Conservation (phyloP, 1,140 invertebrate genomes). For the Littorina saxatilis region DNA sequence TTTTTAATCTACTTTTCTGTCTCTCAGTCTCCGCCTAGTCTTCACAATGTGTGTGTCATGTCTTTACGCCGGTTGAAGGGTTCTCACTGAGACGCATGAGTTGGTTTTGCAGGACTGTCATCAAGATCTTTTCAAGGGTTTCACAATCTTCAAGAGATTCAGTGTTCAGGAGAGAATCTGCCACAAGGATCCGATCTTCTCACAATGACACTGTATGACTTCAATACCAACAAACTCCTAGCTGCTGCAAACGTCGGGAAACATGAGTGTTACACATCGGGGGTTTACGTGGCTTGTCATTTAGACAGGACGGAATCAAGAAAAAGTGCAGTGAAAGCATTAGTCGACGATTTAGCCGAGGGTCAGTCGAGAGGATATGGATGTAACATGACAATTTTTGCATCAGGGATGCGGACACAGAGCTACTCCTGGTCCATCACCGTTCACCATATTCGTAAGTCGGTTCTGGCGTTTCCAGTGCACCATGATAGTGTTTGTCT, state of each 20-base stretch:
- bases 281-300: background rate
- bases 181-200: background rate
- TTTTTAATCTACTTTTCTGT: too few relatives aligned
- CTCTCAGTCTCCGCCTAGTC: too few relatives aligned
- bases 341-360: background rate
- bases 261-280: background rate
- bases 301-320: background rate
- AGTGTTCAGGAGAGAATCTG: background rate
- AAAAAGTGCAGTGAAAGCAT: background rate
- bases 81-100: too few relatives aligned
- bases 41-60: too few relatives aligned
- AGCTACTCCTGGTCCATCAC: background rate
- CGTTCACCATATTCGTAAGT: conserved; percentile 3
- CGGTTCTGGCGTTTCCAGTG: too few relatives aligned
- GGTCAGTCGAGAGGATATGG: conserved; percentile 4
- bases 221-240: background rate
- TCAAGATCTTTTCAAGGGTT: background rate
- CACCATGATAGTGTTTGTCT: too few relatives aligned
- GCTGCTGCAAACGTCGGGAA: background rate
- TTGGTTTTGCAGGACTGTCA: conserved; percentile 16
- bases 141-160: background rate
- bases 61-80: too few relatives aligned
- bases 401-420: background rate
- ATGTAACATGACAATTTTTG: background rate
- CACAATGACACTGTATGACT: background rate